Evolutionary conservation across 64 coral and sea anemone species (phyloP).

Genomic region (Pocillopora damicornis): DNA sequence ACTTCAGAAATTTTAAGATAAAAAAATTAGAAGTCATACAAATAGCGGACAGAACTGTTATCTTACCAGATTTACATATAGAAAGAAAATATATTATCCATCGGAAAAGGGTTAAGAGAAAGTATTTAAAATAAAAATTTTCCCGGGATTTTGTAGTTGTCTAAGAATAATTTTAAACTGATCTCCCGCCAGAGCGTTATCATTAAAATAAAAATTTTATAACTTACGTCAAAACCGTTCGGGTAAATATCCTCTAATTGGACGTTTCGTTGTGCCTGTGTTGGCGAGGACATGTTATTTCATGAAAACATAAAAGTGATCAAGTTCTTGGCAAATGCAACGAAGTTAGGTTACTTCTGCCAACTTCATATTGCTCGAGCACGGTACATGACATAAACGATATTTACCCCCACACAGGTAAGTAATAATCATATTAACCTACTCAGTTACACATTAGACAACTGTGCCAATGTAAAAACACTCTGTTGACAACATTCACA

Average conservation of each 20-base stretch:
- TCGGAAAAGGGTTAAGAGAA: neutral
- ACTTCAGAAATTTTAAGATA: no score
- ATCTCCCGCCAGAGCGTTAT: neutral
- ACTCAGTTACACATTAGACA: neutral
- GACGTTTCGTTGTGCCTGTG: neutral
- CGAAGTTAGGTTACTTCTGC: neutral
- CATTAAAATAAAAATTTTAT: conserved; percentile 17
- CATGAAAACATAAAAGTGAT: neutral
- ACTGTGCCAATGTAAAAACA: neutral
- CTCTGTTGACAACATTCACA: neutral
- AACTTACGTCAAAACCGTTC: neutral
- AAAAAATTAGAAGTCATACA: no score
- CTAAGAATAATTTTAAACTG: neutral
- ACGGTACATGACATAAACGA: neutral
- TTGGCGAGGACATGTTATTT: neutral
- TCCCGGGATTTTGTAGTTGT: neutral
- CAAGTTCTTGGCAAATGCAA: neutral
- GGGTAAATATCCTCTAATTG: neutral
- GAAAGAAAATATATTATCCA: no score
- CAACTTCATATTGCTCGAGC: neutral
- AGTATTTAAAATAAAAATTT: neutral
- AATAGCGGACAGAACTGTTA: no score
- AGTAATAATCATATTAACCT: neutral
- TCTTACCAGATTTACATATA: no score
- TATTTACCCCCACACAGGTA: neutral